phyloP scores from a whole-genome alignment of 2,888 invertebrate genomes.

The Ectemnius continuus region DNA sequence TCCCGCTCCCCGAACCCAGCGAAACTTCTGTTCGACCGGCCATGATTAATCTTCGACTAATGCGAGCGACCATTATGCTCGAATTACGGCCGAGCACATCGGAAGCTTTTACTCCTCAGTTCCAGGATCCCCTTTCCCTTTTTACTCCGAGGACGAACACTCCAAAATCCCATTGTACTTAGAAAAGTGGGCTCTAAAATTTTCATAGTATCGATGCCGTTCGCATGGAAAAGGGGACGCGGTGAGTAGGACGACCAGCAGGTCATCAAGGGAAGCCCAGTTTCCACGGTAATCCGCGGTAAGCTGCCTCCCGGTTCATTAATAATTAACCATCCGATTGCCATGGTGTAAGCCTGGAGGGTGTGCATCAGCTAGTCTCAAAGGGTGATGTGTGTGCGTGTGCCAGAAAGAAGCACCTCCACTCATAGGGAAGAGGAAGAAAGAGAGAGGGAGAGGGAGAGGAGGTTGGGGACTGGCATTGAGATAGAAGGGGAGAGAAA shows the following conservation, averaged over 20 bases:
- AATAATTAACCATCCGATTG: conserved; percentile 1
- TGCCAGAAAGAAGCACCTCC: too few relatives aligned
- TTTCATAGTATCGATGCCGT: too few relatives aligned
- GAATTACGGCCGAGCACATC: too few relatives aligned
- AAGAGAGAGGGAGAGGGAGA: background rate
- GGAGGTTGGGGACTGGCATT: too few relatives aligned
- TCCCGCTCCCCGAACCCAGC: too few relatives aligned
- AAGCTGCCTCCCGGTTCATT: background rate
- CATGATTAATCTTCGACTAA: conserved; percentile 3
- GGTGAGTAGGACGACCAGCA: too few relatives aligned
- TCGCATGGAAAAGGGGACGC: too few relatives aligned
- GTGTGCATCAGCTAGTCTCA: too few relatives aligned
- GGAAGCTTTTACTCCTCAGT: background rate
- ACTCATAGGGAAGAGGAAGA: background rate
- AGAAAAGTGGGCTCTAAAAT: background rate
- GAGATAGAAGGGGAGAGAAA: background rate
- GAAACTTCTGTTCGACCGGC: conserved; percentile 2
- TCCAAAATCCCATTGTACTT: background rate
- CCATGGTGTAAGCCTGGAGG: too few relatives aligned
- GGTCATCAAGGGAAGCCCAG: too few relatives aligned
- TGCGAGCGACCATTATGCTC: background rate
- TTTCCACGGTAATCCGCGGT: too few relatives aligned
- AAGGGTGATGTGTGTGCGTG: too few relatives aligned
- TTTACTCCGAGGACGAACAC: background rate
- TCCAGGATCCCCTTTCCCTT: background rate